These are phyloP conservation scores for Diarsia dahlii DNA, from an alignment of 2,888 invertebrate genomes.

Conservation along the genomic window DNA sequence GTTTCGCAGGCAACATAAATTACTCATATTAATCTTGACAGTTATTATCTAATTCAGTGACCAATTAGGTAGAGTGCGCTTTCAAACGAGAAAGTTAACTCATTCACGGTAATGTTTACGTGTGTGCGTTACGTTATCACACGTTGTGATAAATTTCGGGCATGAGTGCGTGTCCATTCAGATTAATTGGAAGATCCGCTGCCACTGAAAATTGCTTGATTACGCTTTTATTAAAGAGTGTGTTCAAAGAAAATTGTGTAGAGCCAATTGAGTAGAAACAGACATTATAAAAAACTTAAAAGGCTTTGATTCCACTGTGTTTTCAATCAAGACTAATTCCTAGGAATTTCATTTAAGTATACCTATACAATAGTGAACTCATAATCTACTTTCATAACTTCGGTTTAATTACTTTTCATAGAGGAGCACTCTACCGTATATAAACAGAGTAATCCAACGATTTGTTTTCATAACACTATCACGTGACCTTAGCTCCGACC, in stretches of 20 bases:
- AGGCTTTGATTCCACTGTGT: constrained; percentile 10
- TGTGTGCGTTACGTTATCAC: constrained; percentile 54
- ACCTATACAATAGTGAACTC: not conserved
- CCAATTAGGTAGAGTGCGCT: constrained; percentile 59
- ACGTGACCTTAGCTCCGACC: constrained; percentile 54
- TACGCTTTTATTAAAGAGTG: constrained; percentile 40
- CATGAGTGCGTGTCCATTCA: constrained; percentile 63
- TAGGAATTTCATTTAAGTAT: not conserved
- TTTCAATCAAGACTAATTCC: not conserved
- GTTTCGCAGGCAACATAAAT: constrained; percentile 55
- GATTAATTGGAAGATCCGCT: constrained; percentile 62
- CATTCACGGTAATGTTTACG: constrained; percentile 54
- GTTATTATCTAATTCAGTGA: constrained; percentile 61
- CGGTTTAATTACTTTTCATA: constrained; percentile 8
- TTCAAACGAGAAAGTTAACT: constrained; percentile 62
- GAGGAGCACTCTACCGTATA: constrained; percentile 4
- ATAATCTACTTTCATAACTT: not conserved
- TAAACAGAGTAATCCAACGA: constrained; percentile 39
- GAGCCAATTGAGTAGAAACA: constrained; percentile 14
- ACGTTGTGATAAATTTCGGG: constrained; percentile 49
- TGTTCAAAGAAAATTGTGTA: constrained; percentile 24
- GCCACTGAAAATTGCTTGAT: constrained; percentile 64
- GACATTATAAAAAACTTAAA: constrained; percentile 6
- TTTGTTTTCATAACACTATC: constrained; percentile 60
- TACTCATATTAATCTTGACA: constrained; percentile 52